These are phyloP conservation scores for Hydrozoanthus tunicans DNA, from an alignment of 64 coral and sea anemone genomes.

Conservation along the genomic window DNA sequence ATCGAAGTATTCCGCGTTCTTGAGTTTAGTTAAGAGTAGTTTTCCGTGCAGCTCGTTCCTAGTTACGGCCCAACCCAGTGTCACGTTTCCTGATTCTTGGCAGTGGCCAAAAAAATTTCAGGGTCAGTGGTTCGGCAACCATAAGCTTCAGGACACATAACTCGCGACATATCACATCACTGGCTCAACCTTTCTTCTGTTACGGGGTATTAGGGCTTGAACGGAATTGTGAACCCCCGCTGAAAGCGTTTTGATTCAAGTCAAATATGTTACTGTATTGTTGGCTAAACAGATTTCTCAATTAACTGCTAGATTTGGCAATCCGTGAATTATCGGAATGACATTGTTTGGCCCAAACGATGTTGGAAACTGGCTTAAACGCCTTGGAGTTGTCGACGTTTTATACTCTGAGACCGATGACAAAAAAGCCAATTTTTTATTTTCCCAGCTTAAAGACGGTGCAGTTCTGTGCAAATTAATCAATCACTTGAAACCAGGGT, in stretches of 20 bases:
- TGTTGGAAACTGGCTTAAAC: constrained; percentile 27
- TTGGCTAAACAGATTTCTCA: neutral
- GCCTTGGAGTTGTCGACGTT: constrained; percentile 1
- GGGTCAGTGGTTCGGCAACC: constrained; percentile 42
- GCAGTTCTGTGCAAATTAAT: constrained; percentile 25
- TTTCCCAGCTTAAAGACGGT: constrained; percentile 48
- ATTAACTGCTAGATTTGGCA: constrained; percentile 5
- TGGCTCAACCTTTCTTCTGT: neutral
- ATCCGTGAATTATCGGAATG: neutral
- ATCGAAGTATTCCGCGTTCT: too few species aligned
- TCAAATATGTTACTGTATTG: neutral
- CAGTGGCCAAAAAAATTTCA: neutral
- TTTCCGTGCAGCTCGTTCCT: too few species aligned
- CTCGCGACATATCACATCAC: neutral
- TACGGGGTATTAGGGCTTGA: neutral
- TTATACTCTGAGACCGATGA: constrained; percentile 1
- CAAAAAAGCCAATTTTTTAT: neutral
- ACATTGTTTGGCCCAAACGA: neutral
- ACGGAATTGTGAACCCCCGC: constrained; percentile 28
- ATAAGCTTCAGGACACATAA: constrained; percentile 30
- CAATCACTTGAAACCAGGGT: constrained; percentile 40
- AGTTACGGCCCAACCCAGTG: too few species aligned
- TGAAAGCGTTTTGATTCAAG: constrained; percentile 28
- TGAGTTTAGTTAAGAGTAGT: too few species aligned
- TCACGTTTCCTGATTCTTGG: neutral